Conservation (phyloP, 2,888 invertebrate species). For the Drosophila setosimentum region DNA sequence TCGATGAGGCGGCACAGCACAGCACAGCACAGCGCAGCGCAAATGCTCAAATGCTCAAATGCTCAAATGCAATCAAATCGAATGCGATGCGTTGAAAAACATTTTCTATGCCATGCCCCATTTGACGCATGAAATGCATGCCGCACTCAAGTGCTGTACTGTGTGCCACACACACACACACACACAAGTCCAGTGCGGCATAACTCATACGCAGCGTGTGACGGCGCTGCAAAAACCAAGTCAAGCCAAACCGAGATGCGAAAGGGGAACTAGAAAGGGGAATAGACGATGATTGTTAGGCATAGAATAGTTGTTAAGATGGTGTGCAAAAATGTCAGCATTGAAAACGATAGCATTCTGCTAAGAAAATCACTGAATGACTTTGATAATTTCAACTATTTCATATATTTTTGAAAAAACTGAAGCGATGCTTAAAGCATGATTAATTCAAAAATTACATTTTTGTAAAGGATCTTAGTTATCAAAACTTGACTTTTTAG, state of each 20-base stretch:
- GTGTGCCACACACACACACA: not conserved
- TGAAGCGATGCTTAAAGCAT: not conserved
- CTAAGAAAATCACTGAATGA: not conserved
- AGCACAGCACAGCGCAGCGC: too few relatives aligned
- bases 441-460: too few relatives aligned
- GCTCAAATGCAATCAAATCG: conserved; percentile 45
- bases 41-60: conserved; percentile 29
- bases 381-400: not conserved
- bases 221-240: conserved; percentile 35
- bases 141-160: conserved; percentile 7
- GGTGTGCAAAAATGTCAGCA: not conserved
- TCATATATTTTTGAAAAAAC: not conserved
- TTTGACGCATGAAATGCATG: conserved; percentile 70
- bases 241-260: not conserved
- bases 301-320: not conserved
- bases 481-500: not conserved
- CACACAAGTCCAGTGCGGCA: conserved; percentile 39
- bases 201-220: conserved; percentile 77
- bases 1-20: conserved; percentile 48
- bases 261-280: not conserved
- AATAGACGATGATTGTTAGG: not conserved
- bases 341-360: not conserved
- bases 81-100: conserved; percentile 51
- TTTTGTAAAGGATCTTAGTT: not conserved
- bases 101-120: conserved; percentile 74